These are phyloP conservation scores for Cotesia glomerata DNA, from an alignment of 1,140 invertebrate genomes.

Conservation along the genomic window DNA sequence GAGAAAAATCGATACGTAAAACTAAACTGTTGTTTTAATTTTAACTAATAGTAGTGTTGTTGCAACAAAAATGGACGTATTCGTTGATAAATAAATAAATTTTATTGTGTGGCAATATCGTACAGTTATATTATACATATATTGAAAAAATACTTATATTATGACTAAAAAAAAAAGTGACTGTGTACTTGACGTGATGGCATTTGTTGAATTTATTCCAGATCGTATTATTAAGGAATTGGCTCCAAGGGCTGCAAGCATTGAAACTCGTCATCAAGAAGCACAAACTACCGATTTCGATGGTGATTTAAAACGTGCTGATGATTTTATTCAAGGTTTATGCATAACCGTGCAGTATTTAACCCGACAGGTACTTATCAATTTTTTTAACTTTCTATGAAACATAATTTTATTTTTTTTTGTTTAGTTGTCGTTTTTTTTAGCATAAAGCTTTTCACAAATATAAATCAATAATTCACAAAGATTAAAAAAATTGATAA, in stretches of 20 bases:
- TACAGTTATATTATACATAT: too few relatives aligned
- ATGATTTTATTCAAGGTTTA: constrained; percentile 69
- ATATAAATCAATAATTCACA: too few relatives aligned
- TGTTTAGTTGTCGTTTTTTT: too few relatives aligned
- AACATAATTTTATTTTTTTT: not conserved
- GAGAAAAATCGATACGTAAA: too few relatives aligned
- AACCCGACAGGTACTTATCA: constrained; percentile 68
- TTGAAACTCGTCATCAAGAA: constrained; percentile 43
- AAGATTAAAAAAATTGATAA: too few relatives aligned
- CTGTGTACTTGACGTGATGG: constrained; percentile 38
- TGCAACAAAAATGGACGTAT: too few relatives aligned
- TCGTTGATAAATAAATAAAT: too few relatives aligned
- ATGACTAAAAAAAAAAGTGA: not conserved
- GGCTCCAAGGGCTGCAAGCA: constrained; percentile 27
- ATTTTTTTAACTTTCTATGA: not conserved
- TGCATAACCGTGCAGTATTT: constrained; percentile 75
- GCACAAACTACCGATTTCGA: constrained; percentile 43
- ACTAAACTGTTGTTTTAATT: too few relatives aligned
- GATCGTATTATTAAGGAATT: constrained; percentile 52
- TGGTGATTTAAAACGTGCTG: constrained; percentile 40
- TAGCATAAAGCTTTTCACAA: too few relatives aligned
- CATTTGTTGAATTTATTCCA: constrained; percentile 49
- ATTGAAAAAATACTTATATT: not conserved
- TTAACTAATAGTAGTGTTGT: too few relatives aligned
- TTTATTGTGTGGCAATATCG: too few relatives aligned